phyloP scores from a whole-genome alignment of 1,140 invertebrate species.

The Lepidotrigona ventralis region DNA sequence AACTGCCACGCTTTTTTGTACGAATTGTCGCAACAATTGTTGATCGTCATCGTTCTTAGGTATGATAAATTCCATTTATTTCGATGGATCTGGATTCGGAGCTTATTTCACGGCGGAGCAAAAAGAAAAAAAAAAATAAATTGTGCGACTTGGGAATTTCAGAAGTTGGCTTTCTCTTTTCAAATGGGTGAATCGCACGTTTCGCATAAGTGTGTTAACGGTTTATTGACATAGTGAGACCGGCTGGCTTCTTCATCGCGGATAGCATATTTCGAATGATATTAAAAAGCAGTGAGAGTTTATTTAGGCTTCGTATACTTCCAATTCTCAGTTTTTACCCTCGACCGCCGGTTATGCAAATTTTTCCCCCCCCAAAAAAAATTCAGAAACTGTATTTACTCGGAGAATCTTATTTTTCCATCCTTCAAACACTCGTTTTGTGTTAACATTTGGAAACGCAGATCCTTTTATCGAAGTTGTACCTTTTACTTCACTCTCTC shows the following conservation, averaged over 20 bases:
- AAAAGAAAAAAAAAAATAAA: background rate
- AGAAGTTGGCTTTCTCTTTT: constrained; percentile 29
- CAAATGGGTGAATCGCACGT: constrained; percentile 7
- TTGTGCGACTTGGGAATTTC: constrained; percentile 18
- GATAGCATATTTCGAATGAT: background rate
- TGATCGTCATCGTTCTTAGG: no score
- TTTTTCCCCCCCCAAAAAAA: background rate
- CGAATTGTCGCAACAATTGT: no score
- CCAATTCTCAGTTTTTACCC: background rate
- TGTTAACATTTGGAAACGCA: background rate
- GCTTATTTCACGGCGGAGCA: background rate
- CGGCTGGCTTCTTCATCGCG: background rate
- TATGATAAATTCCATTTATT: background rate
- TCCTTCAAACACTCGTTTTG: background rate
- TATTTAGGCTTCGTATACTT: background rate
- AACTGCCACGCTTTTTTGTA: no score
- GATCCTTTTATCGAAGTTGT: background rate
- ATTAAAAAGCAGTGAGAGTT: background rate
- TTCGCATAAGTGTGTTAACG: constrained; percentile 28
- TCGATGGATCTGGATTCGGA: background rate
- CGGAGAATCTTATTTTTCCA: background rate
- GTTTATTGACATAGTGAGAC: constrained; percentile 6
- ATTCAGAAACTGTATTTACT: background rate
- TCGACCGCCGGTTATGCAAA: background rate
- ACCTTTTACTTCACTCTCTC: background rate